Evolutionary conservation across 2,888 invertebrate species (phyloP).

Genomic region (Beris chalybata): DNA sequence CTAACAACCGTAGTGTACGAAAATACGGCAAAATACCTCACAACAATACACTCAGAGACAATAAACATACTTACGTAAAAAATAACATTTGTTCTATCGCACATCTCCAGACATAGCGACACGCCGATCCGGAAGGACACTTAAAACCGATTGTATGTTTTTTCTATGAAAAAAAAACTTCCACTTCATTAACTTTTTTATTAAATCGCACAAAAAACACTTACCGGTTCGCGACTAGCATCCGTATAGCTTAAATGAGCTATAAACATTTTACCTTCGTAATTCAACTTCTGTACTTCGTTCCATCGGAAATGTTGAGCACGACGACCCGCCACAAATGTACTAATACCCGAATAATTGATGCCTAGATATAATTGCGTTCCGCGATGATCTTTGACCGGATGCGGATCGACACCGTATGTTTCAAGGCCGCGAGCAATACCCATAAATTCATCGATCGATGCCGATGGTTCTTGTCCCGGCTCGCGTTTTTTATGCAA

Average conservation of each 20-base stretch:
- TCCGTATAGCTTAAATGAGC: slow-evolving; percentile 91
- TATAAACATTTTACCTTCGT: slow-evolving; percentile 97
- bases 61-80: slow-evolving; percentile 78
- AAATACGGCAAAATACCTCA: too few relatives aligned
- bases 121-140: slow-evolving; percentile 88
- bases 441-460: slow-evolving; percentile 88
- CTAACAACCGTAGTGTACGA: background rate
- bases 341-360: slow-evolving; percentile 92
- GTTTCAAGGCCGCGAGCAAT: slow-evolving; percentile 91
- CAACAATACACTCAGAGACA: slow-evolving; percentile 14
- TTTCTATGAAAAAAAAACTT: slow-evolving; percentile 62
- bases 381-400: slow-evolving; percentile 94
- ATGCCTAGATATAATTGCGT: slow-evolving; percentile 92
- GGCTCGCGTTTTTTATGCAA: slow-evolving; percentile 85
- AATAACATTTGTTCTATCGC: slow-evolving; percentile 97
- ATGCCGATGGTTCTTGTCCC: slow-evolving; percentile 82
- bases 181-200: slow-evolving; percentile 10
- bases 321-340: slow-evolving; percentile 90
- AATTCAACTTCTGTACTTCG: slow-evolving; percentile 94
- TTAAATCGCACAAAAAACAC: background rate
- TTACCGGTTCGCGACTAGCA: slow-evolving; percentile 63
- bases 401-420: slow-evolving; percentile 97
- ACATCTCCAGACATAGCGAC: slow-evolving; percentile 96
- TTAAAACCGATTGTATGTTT: slow-evolving; percentile 95
- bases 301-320: slow-evolving; percentile 96